Evolutionary conservation across 2,888 invertebrate species (phyloP).

Genomic region (Seira ritae): DNA sequence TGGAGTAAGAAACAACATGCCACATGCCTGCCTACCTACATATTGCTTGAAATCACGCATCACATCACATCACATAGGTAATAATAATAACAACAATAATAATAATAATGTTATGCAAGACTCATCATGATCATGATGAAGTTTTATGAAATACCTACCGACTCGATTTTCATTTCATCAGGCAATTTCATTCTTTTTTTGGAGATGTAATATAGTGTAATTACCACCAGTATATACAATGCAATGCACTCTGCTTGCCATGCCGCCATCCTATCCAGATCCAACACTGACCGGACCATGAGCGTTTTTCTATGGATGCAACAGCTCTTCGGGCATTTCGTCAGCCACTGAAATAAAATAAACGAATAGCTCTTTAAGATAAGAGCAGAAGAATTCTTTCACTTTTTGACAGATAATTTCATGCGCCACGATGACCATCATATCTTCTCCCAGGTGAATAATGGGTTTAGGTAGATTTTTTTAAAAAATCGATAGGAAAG

Average conservation of each 20-base stretch:
- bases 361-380: conserved; percentile 1
- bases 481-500: not conserved
- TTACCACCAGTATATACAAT: too few species aligned
- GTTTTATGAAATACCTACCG: not conserved
- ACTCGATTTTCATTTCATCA: conserved; percentile 38
- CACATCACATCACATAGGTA: too few species aligned
- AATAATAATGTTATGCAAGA: conserved; percentile 6
- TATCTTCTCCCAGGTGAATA: conserved; percentile 10
- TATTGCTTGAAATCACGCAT: conserved; percentile 9
- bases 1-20: conserved; percentile 15
- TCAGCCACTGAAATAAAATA: not conserved
- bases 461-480: too few species aligned
- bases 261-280: too few species aligned
- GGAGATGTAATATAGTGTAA: not conserved
- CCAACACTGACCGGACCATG: too few species aligned
- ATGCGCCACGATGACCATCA: not conserved
- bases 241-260: not conserved
- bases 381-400: not conserved
- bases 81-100: too few species aligned
- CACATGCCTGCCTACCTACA: conserved; percentile 19
- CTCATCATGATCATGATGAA: not conserved
- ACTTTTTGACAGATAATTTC: not conserved
- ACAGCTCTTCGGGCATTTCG: not conserved
- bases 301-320: too few species aligned
- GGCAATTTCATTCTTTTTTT: conserved; percentile 35